These are phyloP conservation scores for Myotis davidii DNA, from an alignment of 2,113 vertebrate species.

Conservation along the genomic window DNA sequence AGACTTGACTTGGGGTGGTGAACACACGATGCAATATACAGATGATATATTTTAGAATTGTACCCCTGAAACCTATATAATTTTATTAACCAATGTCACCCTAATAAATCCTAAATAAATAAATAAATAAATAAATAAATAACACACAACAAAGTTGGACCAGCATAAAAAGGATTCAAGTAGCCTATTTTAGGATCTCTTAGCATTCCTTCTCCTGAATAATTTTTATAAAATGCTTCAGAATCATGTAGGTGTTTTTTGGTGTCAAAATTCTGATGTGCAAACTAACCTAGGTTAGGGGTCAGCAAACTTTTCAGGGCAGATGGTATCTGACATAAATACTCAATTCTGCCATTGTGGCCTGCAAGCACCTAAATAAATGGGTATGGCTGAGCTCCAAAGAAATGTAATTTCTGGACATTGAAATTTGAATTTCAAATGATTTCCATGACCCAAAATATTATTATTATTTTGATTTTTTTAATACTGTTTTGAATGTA, in stretches of 20 bases:
- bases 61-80: too few relatives aligned
- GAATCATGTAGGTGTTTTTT: not conserved
- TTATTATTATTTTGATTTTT: not conserved
- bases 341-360: not conserved
- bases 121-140: not conserved
- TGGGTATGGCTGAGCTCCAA: not conserved
- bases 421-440: not conserved
- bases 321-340: not conserved
- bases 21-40: too few relatives aligned
- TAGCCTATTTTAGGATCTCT: not conserved
- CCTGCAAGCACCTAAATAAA: not conserved
- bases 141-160: not conserved
- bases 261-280: not conserved
- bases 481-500: not conserved
- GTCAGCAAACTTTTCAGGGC: not conserved
- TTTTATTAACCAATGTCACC: not conserved
- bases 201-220: not conserved
- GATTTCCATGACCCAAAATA: slow-evolving; percentile 1
- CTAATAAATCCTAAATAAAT: not conserved
- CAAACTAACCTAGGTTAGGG: not conserved
- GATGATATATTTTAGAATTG: too few relatives aligned
- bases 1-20: too few relatives aligned
- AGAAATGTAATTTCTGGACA: not conserved
- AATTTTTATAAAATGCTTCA: slow-evolving; percentile 8
- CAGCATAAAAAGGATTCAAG: not conserved